A percentile compares a stretch with the other conserved stretches of the same genome.
Evolutionary conservation across 2,888 invertebrate genomes (phyloP).

Genomic region (Chrysodeixis includens): DNA sequence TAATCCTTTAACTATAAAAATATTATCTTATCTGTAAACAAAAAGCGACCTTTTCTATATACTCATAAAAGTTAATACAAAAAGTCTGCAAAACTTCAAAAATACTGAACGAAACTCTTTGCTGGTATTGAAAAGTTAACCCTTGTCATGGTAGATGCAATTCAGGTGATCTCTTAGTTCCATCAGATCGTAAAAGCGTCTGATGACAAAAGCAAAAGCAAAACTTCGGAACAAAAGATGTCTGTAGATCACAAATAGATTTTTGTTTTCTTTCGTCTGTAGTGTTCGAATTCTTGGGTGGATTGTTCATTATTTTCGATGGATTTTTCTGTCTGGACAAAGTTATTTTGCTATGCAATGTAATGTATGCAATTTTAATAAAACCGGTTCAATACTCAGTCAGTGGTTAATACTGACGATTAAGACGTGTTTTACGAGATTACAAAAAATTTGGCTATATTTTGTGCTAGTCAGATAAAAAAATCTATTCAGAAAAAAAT

Average conservation of each 20-base stretch:
- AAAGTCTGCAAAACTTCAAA: neutral
- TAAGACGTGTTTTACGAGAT: too few relatives aligned
- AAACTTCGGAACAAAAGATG: neutral
- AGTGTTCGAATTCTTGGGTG: neutral
- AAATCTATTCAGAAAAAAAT: too few relatives aligned
- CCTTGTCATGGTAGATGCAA: neutral
- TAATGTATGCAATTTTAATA: too few relatives aligned
- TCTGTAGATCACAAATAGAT: neutral
- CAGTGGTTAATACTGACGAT: too few relatives aligned
- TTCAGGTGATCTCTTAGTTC: neutral
- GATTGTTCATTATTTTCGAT: neutral
- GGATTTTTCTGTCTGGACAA: too few relatives aligned
- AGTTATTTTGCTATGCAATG: too few relatives aligned
- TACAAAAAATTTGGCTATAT: too few relatives aligned
- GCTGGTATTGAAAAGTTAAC: neutral
- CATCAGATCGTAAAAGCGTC: neutral
- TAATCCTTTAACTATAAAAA: too few relatives aligned
- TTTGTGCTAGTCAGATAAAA: too few relatives aligned
- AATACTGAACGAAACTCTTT: neutral
- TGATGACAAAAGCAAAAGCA: neutral
- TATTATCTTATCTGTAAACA: too few relatives aligned
- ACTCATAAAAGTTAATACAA: neutral
- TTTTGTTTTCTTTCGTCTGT: neutral
- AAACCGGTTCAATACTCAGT: too few relatives aligned
- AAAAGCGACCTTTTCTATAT: too few relatives aligned